Conservation (phyloP, 2,797 vertebrate species). For the Xenops minutus region DNA sequence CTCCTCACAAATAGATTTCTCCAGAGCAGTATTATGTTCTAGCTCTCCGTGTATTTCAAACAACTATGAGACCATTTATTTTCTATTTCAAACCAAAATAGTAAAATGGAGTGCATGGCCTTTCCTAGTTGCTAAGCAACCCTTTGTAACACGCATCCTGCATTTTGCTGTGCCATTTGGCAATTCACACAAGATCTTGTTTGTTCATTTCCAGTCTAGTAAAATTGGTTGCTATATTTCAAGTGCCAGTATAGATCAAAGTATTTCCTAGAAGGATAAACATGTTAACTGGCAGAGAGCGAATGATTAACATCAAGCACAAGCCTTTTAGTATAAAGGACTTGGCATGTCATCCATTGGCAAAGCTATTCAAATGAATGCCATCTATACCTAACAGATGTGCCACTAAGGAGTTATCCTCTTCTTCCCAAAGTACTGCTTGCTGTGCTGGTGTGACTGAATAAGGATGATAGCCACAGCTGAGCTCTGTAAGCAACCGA, state of each 20-base stretch:
- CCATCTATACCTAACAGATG: conserved; percentile 60
- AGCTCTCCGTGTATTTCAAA: conserved; percentile 23
- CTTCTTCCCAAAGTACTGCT: conserved; percentile 9
- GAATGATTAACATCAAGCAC: conserved; percentile 66
- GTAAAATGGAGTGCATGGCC: conserved; percentile 50
- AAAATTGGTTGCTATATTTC: conserved; percentile 65
- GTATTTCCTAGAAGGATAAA: conserved; percentile 72
- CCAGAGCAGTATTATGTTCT: conserved; percentile 21
- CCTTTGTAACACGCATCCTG: conserved; percentile 30
- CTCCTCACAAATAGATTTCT: conserved; percentile 26
- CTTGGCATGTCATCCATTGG: conserved; percentile 57
- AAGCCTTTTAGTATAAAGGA: conserved; percentile 53
- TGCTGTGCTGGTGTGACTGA: conserved; percentile 23
- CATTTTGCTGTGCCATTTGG: conserved; percentile 61
- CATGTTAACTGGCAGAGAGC: conserved; percentile 63
- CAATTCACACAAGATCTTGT: conserved; percentile 54
- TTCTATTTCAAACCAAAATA: conserved; percentile 51
- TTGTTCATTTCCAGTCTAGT: conserved; percentile 70
- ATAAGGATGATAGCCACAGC: background rate
- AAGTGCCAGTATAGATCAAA: conserved; percentile 69
- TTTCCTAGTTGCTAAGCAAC: conserved; percentile 64
- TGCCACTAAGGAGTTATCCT: conserved; percentile 44
- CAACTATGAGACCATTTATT: conserved; percentile 48
- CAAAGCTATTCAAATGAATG: conserved; percentile 45
- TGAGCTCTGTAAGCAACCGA: background rate